Base-by-base conservation (phyloP, 2,888 invertebrate genomes). In the Agriopis leucophaearia region DNA sequence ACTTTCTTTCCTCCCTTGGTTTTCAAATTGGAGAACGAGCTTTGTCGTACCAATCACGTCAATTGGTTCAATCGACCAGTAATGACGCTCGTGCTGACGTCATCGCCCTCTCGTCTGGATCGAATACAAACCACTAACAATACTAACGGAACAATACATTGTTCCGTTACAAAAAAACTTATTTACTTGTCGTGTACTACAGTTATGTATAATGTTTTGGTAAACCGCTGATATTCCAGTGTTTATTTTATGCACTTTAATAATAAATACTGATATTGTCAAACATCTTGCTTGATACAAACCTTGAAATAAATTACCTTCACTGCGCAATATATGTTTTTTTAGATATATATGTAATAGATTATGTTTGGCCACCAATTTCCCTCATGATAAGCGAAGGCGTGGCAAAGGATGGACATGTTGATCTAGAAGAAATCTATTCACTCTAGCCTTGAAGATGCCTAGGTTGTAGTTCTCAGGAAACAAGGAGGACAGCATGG, bases 11-110 rank as follows among this genome's bases (percentile, higher is more conserved):
- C 47, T 54, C 40, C 38, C 8, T 45, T 48, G 63, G 66, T 63
- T 73, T 67, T 62, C 16, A 18, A 69, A 65, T 64, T 66, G 65
- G 52, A 67, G 40, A 63, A 64, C 66, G 66, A 61, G 44, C 50
- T 64, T 73, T 80, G 80, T 80, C 80, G 79, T 74, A 70, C 78
- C 81, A 89, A 90, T 91, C 90, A 88, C 89, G 89, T 89, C 92
- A 92, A 92, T 93, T 93, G 90, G 81, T 85, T 84, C 87, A 88
- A 90, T 89, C 85, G 87, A 81, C 82, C 76, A 74, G 79, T 81
- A 83, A 84, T 92, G 91, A 92, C 91, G 91, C 78, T 74, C 79
- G 85, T 69, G 63, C 80, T 91, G 91, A 92, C 93, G 93, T 92
- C 92, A 92, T 80, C 67, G 78, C 83, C 86, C 81, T 88, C 85